Evolutionary conservation across 2,797 vertebrate genomes (phyloP).

Genomic region (Petrocephalus schoutedeni): DNA sequence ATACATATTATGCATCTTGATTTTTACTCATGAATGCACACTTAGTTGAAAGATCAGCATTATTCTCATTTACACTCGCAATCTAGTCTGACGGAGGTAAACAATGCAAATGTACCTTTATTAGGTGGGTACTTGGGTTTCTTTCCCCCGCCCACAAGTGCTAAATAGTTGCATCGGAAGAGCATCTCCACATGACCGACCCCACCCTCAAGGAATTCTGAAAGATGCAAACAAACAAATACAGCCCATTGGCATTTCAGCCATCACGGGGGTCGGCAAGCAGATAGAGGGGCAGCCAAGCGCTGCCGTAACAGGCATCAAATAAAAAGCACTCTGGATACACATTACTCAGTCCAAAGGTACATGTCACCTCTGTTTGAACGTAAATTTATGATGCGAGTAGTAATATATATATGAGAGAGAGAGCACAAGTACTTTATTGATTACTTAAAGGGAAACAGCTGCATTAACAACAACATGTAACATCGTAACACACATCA

Average conservation of each 20-base stretch:
- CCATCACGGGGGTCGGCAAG: neutral
- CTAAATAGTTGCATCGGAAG: conserved; percentile 96
- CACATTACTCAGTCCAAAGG: neutral
- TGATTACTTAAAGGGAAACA: neutral
- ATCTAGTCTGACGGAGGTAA: neutral
- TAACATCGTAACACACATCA: neutral
- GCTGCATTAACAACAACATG: neutral
- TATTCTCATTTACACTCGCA: neutral
- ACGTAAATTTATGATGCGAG: neutral
- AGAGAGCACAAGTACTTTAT: neutral
- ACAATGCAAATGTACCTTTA: conserved; percentile 73
- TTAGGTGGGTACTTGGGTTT: conserved; percentile 98
- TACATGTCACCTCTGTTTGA: neutral
- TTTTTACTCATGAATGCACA: neutral
- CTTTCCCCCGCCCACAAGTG: conserved; percentile 93
- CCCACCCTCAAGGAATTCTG: conserved; percentile 95
- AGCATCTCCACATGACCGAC: conserved; percentile 96
- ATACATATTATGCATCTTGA: neutral
- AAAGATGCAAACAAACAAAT: conserved; percentile 36
- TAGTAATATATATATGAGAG: neutral
- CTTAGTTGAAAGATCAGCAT: neutral
- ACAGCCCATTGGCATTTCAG: neutral
- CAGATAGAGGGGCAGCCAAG: neutral
- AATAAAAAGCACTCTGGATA: neutral
- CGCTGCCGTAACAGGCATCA: neutral